Evolutionary conservation across 2,797 vertebrate genomes (phyloP).

Genomic region (Falco rusticolus): DNA sequence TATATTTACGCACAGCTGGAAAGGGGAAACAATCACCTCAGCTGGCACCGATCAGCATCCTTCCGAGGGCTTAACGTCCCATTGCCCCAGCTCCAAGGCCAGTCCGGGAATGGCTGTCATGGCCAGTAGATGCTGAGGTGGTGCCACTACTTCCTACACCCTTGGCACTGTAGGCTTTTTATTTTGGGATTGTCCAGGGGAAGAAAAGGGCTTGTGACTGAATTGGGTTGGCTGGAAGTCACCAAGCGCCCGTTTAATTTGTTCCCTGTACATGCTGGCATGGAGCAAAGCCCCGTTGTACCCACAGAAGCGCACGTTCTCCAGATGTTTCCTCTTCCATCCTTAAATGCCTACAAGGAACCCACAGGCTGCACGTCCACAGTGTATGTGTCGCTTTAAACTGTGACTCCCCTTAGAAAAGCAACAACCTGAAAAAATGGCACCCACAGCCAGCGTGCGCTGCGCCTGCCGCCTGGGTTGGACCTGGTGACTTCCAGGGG

Average conservation of each 20-base stretch:
- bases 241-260: too few relatives aligned
- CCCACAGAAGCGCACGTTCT: accelerated
- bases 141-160: not conserved
- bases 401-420: not conserved
- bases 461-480: accelerated
- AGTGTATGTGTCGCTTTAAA: not conserved
- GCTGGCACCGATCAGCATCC: accelerated
- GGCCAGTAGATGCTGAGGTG: too few relatives aligned
- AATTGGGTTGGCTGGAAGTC: not conserved
- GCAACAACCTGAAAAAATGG: not conserved
- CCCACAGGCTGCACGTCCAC: accelerated
- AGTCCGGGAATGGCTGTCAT: accelerated
- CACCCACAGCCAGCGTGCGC: accelerated
- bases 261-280: accelerated
- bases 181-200: not conserved
- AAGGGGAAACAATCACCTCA: not conserved
- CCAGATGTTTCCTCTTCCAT: not conserved
- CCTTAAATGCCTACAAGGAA: not conserved
- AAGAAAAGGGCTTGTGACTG: not conserved
- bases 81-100: not conserved
- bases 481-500: not conserved
- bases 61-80: too few relatives aligned
- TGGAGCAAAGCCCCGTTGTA: not conserved
- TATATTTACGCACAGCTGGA: not conserved
- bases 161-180: not conserved